Base-by-base conservation (phyloP, 2,113 vertebrate species). In the Sander vitreus region DNA sequence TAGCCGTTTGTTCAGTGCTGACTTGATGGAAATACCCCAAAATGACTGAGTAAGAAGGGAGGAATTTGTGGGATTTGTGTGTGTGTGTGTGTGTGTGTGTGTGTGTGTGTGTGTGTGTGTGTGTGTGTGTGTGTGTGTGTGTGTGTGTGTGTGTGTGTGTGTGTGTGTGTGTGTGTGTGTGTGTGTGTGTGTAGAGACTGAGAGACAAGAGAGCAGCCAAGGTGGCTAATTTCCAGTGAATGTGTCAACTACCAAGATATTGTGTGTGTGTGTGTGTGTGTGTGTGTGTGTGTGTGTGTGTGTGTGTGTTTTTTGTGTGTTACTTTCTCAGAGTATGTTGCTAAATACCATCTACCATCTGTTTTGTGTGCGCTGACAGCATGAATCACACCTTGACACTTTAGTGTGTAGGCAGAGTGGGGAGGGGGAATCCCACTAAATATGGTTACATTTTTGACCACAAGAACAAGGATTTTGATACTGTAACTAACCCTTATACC, bases 1-100 rank as follows among this genome's bases (percentile, higher is more conserved):
- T 85, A 86, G 86, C 5, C 16, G n/a, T 68, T 64, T 73, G 71
- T 73, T 86, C 33, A 48, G 68, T 77, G 80, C 54, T 60, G 80
- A 89, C 69, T 64, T 30, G n/a, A 78, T 87, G 77, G 86, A 89
- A 91, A 87, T 78, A 85, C 73, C 73, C 33, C 45, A 71, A 85
- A 84, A 62, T 75, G 48, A 54, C 21, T 85, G 72, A 80, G 80
- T 85, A 80, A 92, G 76, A 45, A 57, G 33, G 16, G 30, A 79
- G 69, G 77, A 68, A 80, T 88, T 73, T 71, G 27, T 67, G 68
- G 65, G 77, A 65, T 86, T 50, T 62, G 23, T 50, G 73, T 39
- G 45, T 50, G 19, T 30, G 43, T 72, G n/a, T 48, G 69, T 39
- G 78, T 47, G 36, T 50, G 19, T 14, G 21, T 45, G 50, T 48